These are phyloP conservation scores for Dipodomys ordii DNA, from an alignment of 2,113 vertebrate genomes.

Conservation along the genomic window DNA sequence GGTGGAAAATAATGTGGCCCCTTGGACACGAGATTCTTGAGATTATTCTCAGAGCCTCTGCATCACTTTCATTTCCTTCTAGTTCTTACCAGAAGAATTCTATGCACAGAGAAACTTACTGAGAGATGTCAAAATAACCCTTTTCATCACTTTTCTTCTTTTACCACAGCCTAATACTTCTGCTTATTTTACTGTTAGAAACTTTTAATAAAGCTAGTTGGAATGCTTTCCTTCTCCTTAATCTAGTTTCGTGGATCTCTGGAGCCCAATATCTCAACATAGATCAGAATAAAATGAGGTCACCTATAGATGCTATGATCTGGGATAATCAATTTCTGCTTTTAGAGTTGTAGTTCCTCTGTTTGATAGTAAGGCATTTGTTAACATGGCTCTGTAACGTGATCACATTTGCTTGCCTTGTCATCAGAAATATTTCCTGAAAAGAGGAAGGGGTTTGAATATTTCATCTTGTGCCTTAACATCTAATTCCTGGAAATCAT, in stretches of 20 bases:
- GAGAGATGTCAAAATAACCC: background rate
- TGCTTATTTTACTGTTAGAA: background rate
- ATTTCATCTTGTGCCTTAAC: background rate
- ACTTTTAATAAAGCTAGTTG: background rate
- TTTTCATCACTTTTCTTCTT: background rate
- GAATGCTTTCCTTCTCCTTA: background rate
- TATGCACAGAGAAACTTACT: background rate
- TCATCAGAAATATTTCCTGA: background rate
- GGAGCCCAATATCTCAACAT: background rate
- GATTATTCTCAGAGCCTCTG: background rate
- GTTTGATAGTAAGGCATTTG: background rate
- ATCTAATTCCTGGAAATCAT: background rate
- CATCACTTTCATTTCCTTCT: background rate
- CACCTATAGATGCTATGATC: background rate
- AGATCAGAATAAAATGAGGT: background rate
- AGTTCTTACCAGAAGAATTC: background rate
- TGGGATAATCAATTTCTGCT: background rate
- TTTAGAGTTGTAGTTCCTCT: background rate
- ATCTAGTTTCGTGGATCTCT: background rate
- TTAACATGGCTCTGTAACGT: background rate
- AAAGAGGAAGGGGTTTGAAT: background rate
- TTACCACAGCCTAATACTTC: background rate
- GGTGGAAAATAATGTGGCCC: background rate
- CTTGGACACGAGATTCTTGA: background rate
- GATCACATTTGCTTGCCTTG: background rate